Evolutionary conservation across 2,888 invertebrate genomes (phyloP).

Genomic region (Busseola fusca): DNA sequence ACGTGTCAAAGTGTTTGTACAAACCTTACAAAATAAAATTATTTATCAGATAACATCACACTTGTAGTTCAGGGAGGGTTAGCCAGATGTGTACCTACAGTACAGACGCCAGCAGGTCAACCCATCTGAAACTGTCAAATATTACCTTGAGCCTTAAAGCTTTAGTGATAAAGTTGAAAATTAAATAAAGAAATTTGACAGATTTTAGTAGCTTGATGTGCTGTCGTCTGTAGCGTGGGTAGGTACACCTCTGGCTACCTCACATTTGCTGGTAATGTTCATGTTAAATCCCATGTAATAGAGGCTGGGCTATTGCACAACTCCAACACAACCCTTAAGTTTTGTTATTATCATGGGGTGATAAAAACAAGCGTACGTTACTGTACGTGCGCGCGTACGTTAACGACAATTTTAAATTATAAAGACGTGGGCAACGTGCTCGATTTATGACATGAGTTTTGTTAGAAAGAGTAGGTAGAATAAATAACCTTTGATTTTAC

Average conservation of each 20-base stretch:
- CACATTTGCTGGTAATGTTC: neutral
- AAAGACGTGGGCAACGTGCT: neutral
- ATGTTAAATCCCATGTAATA: neutral
- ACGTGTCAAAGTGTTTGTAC: too few relatives aligned
- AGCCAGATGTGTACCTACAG: neutral
- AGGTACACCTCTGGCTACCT: too few relatives aligned
- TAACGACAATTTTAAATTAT: neutral
- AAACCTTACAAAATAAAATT: too few relatives aligned
- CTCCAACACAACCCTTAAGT: neutral
- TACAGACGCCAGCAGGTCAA: too few relatives aligned
- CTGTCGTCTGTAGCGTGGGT: too few relatives aligned
- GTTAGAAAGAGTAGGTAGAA: constrained; percentile 24
- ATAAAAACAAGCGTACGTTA: neutral
- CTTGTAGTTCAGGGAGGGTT: neutral
- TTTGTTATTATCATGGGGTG: neutral
- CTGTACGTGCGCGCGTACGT: too few relatives aligned
- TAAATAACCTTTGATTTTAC: constrained; percentile 33
- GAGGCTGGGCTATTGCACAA: neutral
- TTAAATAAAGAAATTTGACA: too few relatives aligned
- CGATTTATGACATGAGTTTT: constrained; percentile 12
- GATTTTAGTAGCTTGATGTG: too few relatives aligned
- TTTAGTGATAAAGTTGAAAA: too few relatives aligned
- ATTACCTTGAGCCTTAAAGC: too few relatives aligned
- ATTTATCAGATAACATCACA: neutral
- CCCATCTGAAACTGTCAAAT: too few relatives aligned